These are phyloP conservation scores for Apamea crenata DNA, from an alignment of 2,888 invertebrate species.

Conservation along the genomic window DNA sequence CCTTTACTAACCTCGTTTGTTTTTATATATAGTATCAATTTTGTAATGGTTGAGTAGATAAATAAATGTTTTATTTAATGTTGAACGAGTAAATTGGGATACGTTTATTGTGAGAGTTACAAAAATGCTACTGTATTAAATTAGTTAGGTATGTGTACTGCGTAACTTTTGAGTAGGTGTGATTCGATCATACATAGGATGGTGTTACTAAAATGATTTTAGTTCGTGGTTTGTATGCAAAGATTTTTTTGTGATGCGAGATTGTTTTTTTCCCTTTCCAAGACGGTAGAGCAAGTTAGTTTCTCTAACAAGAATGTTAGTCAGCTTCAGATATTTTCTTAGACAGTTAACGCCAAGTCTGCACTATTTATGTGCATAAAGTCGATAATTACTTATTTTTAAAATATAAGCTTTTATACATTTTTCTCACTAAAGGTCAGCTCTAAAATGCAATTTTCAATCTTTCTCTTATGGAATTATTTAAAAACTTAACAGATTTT, in stretches of 20 bases:
- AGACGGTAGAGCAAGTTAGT: not conserved
- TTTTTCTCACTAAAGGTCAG: not conserved
- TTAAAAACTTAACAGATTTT: not conserved
- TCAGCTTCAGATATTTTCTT: not conserved
- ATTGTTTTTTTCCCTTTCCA: not conserved
- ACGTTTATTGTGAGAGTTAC: constrained; percentile 17
- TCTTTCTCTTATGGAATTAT: not conserved
- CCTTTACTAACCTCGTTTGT: constrained; percentile 45
- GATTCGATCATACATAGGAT: not conserved
- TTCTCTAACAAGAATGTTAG: not conserved
- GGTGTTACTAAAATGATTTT: constrained; percentile 1
- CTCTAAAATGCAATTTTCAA: not conserved
- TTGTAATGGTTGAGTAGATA: constrained; percentile 43
- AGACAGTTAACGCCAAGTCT: too few relatives aligned
- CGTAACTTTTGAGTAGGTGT: not conserved
- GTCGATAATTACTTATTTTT: not conserved
- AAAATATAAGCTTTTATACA: not conserved
- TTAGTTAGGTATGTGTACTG: constrained; percentile 1
- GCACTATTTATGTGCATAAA: not conserved
- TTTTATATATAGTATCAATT: constrained; percentile 43
- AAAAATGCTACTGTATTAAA: not conserved
- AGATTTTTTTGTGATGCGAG: not conserved
- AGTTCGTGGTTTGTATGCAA: not conserved
- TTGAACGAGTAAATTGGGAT: constrained; percentile 20
- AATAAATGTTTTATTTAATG: constrained; percentile 22